A percentile compares a stretch with the other conserved stretches of the same genome.
These are phyloP conservation scores for Syngnathus acus DNA, from an alignment of 2,797 vertebrate species.

Conservation along the genomic window DNA sequence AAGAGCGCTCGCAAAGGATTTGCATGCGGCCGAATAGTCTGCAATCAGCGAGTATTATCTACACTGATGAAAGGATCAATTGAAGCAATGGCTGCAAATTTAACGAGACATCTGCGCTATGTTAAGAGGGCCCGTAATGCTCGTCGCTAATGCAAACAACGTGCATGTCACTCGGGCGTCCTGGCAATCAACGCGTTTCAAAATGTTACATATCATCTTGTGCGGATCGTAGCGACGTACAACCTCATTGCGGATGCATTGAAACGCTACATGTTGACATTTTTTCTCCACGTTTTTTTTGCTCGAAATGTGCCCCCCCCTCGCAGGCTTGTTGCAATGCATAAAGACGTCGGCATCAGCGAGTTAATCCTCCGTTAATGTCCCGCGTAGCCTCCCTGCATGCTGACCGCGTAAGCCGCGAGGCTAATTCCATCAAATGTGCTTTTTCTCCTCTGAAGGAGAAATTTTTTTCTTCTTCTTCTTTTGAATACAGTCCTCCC, in stretches of 20 bases:
- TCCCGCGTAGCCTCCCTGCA: conserved; percentile 38
- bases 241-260: not conserved
- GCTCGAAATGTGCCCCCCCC: not conserved
- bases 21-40: conserved; percentile 40
- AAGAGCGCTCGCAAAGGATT: conserved; percentile 47
- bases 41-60: conserved; percentile 65
- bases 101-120: conserved; percentile 52
- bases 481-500: not conserved
- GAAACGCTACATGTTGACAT: not conserved
- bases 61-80: conserved; percentile 56
- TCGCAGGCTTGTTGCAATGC: not conserved
- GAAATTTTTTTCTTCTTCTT: not conserved
- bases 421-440: conserved; percentile 42
- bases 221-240: not conserved
- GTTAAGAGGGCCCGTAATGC: conserved; percentile 45
- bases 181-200: not conserved
- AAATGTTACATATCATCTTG: conserved; percentile 6
- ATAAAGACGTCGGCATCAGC: conserved; percentile 12
- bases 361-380: conserved; percentile 54
- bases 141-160: conserved; percentile 42
- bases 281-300: not conserved
- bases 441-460: conserved; percentile 9
- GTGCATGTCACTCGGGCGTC: conserved; percentile 15
- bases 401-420: conserved; percentile 49
- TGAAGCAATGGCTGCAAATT: conserved; percentile 46